Evolutionary conservation across 2,797 vertebrate genomes (phyloP), one percentile per base, ranked within the genome.

Genomic region (Tolypeutes matacus): DNA sequence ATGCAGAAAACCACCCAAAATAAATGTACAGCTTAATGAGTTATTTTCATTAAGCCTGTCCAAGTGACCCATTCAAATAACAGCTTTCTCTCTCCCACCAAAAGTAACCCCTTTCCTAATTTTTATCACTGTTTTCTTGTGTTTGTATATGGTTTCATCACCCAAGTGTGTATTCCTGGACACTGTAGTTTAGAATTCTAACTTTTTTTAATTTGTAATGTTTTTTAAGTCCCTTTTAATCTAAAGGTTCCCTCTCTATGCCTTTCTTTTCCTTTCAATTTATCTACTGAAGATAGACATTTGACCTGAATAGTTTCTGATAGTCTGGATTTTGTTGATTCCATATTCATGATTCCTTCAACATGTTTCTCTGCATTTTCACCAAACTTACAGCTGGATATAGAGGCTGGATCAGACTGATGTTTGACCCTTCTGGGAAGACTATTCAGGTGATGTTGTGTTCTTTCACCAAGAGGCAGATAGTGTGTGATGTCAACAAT

Each of bases 281-380:
- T 25, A 42, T 70, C 18, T 60, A 51, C 8, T 64, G 64, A 86
- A 86, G 76, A 77, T 62, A 80, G 53, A 46, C 15, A 46, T 70
- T 85, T 56, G 51, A 64, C 18, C 20, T 64, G 3, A 46, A 46
- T 25, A 39, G 14, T 49, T 78, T 86, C 56, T 65, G 17, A 88
- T 14, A 27, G 53, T 88, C 34, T 75, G 75, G 12, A 56, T 42
- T 88, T 77, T 27, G 49, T 65, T 73, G 62, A 78, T 65, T 91
- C 67, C 21, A 20, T 76, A 29, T 53, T n/a, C 36, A 60, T 69
- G 34, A 46, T 42, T 91, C 46, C 15, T 56, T 15, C 34, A 29
- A 49, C 25, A 34, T 69, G 34, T 85, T 72, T 93, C 75, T 82
- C n/a, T 95, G 60, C 60, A 34, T 92, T 93, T 91, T 81, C 80